phyloP scores from a whole-genome alignment of 2,888 invertebrate genomes.

The Antitype chi region DNA sequence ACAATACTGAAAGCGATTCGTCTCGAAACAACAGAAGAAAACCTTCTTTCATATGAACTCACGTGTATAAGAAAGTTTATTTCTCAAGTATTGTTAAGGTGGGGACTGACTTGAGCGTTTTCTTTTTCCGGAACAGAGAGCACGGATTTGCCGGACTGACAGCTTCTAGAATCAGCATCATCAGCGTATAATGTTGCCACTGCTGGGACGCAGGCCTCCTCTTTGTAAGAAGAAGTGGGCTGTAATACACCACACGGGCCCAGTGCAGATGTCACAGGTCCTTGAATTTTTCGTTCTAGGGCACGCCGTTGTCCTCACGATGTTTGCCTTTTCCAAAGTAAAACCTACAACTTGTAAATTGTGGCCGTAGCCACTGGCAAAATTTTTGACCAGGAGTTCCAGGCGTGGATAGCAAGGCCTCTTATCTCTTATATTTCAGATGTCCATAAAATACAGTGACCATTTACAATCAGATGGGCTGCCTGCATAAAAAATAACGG shows the following conservation, averaged over 20 bases:
- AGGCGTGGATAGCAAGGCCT: too few relatives aligned
- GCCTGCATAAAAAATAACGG: too few relatives aligned
- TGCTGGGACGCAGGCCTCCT: background rate
- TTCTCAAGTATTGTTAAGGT: slow-evolving; percentile 27
- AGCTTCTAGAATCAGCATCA: background rate
- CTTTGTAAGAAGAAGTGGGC: background rate
- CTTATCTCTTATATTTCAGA: too few relatives aligned
- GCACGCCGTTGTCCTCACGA: background rate
- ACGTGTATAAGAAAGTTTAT: slow-evolving; percentile 41
- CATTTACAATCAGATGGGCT: too few relatives aligned
- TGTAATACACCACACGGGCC: too few relatives aligned
- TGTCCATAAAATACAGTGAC: too few relatives aligned
- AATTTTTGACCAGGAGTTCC: too few relatives aligned
- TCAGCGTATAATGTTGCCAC: background rate
- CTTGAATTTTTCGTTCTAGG: background rate
- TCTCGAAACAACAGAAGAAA: slow-evolving; percentile 17
- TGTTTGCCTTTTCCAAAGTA: background rate
- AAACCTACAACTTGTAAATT: background rate
- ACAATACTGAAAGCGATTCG: slow-evolving; percentile 40
- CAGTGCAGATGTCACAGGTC: background rate
- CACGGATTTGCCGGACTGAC: background rate
- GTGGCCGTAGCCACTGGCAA: too few relatives aligned
- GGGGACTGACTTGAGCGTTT: background rate
- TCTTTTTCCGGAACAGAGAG: background rate
- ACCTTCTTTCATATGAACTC: slow-evolving; percentile 39